Evolutionary conservation across 2,888 invertebrate genomes (phyloP).

Genomic region (Thymelicus acteon): DNA sequence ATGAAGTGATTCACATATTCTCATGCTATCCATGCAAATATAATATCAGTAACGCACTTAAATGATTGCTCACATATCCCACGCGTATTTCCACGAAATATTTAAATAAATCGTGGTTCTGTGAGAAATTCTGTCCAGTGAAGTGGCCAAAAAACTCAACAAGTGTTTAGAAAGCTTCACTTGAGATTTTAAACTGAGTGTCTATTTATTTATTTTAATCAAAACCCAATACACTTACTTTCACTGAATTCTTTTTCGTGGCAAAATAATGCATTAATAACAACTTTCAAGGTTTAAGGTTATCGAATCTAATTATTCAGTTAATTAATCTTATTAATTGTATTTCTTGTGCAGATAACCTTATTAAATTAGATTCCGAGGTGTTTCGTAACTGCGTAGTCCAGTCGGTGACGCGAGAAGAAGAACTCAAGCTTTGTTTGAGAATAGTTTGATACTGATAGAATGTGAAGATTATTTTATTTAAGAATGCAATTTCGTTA

Average conservation of each 20-base stretch:
- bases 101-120: constrained; percentile 2
- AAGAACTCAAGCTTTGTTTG: too few species aligned
- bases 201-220: constrained; percentile 10
- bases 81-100: constrained; percentile 7
- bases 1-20: background rate
- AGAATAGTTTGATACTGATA: too few species aligned
- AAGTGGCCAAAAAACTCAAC: background rate
- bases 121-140: constrained; percentile 1
- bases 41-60: constrained; percentile 1
- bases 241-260: constrained; percentile 3
- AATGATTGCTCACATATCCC: background rate
- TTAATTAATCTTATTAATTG: background rate
- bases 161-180: constrained; percentile 10
- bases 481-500: too few species aligned
- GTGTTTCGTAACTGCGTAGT: too few species aligned
- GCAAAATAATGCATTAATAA: background rate
- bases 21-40: background rate
- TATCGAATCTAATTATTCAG: background rate
- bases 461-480: too few species aligned
- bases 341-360: too few species aligned
- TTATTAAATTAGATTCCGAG: too few species aligned
- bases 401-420: too few species aligned
- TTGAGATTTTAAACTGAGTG: background rate
- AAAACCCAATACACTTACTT: constrained; percentile 5
- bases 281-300: constrained; percentile 1